phyloP scores from a whole-genome alignment of 2,113 vertebrate species.

The Emydocephalus ijimae region DNA sequence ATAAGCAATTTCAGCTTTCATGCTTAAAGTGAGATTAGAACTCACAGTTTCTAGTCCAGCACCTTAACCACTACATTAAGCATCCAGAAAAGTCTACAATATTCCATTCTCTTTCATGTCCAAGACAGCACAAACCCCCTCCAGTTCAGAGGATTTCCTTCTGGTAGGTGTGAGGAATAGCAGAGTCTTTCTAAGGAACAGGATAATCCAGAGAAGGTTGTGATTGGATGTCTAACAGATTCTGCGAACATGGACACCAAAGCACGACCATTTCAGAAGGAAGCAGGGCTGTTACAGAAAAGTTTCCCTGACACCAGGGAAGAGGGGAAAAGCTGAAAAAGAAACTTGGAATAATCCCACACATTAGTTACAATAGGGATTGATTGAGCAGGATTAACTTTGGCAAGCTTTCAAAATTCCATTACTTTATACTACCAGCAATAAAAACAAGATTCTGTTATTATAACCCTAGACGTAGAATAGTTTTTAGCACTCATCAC shows the following conservation, averaged over 20 bases:
- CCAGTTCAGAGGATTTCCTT: background rate
- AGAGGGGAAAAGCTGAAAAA: background rate
- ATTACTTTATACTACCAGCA: background rate
- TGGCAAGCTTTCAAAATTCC: background rate
- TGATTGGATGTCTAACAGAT: background rate
- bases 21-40: too few species aligned
- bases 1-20: background rate
- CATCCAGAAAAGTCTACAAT: background rate
- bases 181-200: background rate
- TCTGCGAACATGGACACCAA: background rate
- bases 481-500: background rate
- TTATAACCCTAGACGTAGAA: background rate
- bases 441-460: background rate
- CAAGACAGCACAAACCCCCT: background rate
- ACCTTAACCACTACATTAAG: background rate
- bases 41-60: background rate
- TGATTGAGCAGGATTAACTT: background rate
- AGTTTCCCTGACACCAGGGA: background rate
- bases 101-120: background rate
- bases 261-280: background rate
- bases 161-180: background rate
- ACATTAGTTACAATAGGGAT: background rate
- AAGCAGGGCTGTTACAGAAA: background rate
- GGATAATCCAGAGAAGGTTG: background rate
- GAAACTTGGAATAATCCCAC: background rate